phyloP scores from a whole-genome alignment of 2,113 vertebrate species.

The Sorex araneus region DNA sequence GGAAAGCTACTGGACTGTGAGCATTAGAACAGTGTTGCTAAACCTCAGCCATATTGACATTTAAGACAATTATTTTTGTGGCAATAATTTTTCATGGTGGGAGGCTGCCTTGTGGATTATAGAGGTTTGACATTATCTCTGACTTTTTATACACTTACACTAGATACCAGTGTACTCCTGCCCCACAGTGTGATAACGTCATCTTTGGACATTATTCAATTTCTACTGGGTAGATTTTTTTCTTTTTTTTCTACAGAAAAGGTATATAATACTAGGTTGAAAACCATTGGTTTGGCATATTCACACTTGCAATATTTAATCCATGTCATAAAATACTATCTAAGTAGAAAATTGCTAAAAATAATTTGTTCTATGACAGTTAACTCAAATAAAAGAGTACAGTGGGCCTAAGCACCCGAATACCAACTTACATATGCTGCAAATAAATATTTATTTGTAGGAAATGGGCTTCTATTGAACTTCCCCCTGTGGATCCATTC shows the following conservation, averaged over 20 bases:
- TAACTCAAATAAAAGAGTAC: neutral
- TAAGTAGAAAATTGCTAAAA: slow-evolving; percentile 15
- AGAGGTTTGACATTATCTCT: neutral
- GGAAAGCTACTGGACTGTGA: neutral
- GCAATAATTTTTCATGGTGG: neutral
- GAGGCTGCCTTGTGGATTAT: neutral
- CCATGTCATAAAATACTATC: neutral
- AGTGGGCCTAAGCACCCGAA: neutral
- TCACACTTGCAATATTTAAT: neutral
- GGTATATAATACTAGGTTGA: neutral
- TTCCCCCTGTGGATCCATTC: neutral
- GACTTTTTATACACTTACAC: neutral
- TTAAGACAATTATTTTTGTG: neutral
- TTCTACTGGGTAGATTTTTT: neutral
- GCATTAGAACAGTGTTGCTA: neutral
- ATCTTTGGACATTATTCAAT: neutral
- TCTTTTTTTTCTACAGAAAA: neutral
- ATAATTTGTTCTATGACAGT: neutral
- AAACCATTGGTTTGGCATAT: neutral
- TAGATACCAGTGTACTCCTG: neutral
- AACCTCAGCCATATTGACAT: neutral
- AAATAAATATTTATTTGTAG: neutral
- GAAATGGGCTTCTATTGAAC: neutral
- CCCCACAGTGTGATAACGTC: neutral
- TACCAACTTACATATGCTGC: neutral